Evolutionary conservation across 2,888 invertebrate species (phyloP), one percentile per base, ranked within the genome.

Genomic region (Fragum fragum): DNA sequence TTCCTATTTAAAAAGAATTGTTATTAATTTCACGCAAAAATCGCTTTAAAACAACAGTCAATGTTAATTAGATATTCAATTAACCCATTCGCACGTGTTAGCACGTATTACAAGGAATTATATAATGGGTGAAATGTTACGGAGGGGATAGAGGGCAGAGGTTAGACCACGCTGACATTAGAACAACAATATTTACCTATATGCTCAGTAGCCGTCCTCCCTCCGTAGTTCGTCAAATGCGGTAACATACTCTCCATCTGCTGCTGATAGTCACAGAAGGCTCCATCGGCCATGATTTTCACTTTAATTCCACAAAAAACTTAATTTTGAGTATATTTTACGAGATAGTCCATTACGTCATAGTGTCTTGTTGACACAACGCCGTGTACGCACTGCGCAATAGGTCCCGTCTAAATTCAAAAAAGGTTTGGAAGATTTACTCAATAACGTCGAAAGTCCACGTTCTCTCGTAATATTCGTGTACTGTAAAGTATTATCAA

Each of bases 331-430:
- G 29, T 39, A 61, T 72, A 63, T 71, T 79, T 79, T 80, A 81
- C 69, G 75, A 83, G 81, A 78, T 84, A 83, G 84, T n/a, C 76
- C 81, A 81, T 90, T 90, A 90, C 90, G 90, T 90, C 89, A 90
- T 87, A 29, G 68, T 72, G 61, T 57, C 82, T 72, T 78, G 80
- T 84, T 85, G 86, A 88, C 82, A 82, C 85, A 84, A 87, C 81
- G 32, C 87, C 70, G 79, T 80, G 81, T 80, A 76, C 87, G 79
- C 79, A 63, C 81, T 88, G 83, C 83, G 85, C 87, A 88, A 87
- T 86, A 83, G 87, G 89, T 52, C 73, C 66, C 71, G 57, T 32
- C 55, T 55, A 71, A 55, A 21, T 55, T 55, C 21, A 21, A 14
- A 11, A 53, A 36, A 36, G 71, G 55, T 32, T 36, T 36, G 32